Evolutionary conservation across 2,797 vertebrate species (phyloP), one percentile per base, ranked within the genome.

Genomic region (Varecia variegata): DNA sequence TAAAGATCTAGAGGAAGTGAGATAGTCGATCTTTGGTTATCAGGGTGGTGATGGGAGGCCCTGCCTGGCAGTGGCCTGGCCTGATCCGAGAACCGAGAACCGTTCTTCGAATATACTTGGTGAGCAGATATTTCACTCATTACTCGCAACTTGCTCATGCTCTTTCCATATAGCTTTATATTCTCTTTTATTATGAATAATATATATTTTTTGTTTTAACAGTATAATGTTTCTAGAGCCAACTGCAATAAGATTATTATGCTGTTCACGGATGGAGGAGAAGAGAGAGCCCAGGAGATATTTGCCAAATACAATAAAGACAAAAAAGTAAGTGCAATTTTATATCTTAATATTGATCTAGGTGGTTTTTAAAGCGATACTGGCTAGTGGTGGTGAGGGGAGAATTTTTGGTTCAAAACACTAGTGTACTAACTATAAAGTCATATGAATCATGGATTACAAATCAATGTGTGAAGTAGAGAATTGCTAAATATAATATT

Each of bases 231-330:
- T 94, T 99, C 99, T 97, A 99, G 99, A 98, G 99, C 99, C 89
- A 99, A 99, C 98, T 99, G 99, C 98, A 99, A 99, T 98, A 99
- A 99, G 98, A 99, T 99, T 97, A 99, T 99, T 95, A 99, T 99
- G 99, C 98, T 99, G 97, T 99, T 99, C 97, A 99, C 99, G 58
- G 99, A 99, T 65, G 99, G 99, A 96, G 99, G 99, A 97, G 99
- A 99, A 98, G 99, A 99, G 98, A 98, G 99, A 98, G 99, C 99
- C 23, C 99, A 99, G 97, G 99, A 99, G 97, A 99, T 99, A 98
- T 99, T 99, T 97, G 98, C 99, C 94, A 99, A 99, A 98, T 99
- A 99, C 96, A 99, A 99, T 77, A 98, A 99, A 86, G 99, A 99
- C 95, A 99, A 99, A 98, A 99, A 99, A 98, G 99, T 99, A 98